Base-by-base conservation (phyloP, 2,888 invertebrate species). In the Eremobia ochroleuca region DNA sequence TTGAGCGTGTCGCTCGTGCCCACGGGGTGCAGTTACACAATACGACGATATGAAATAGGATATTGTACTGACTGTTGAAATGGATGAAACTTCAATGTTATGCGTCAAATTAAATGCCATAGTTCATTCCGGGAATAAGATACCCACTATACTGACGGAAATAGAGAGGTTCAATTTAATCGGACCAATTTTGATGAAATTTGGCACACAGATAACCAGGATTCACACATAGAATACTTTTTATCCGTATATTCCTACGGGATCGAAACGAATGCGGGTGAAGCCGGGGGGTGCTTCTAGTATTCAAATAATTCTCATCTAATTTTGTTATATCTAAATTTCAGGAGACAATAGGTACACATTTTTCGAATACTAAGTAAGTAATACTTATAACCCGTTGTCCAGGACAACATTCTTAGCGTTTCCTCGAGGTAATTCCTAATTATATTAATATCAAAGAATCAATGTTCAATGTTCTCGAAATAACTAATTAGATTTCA, bases 101-200 rank as follows among this genome's bases (percentile, higher is more conserved):
- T n/a, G n/a, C n/a, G n/a, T n/a, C n/a, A 25, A 69, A 73, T 68
- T 11, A 52, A 68, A 68, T 52, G 40, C 40, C 40, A 40, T 37
- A n/a, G 8, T 31, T 31, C 1, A 65, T 64, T 34, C 21, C 18
- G 31, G 18, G 40, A 31, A 40, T 18, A 55, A 25, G 4, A 40
- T 4, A 18, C 4, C 9, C 18, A 18, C 18, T 37, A 1, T 1
- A 64, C 55, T 9, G 37, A 18, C 18, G 11, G 25, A 11, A 68
- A 25, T 40, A 52, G 8, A 70, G 2, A 40, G 13, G 13, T 58
- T n/a, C 1, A 58, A 58, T 55, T 37, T 5, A n/a, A 9, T n/a
- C 58, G 2, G 40, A n/a, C n/a, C n/a, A n/a, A n/a, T n/a, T n/a
- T n/a, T n/a, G n/a, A n/a, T n/a, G n/a, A n/a, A n/a, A n/a, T n/a